Evolutionary conservation across 2,113 vertebrate species (phyloP).

Genomic region (Neodon shergylaensis): DNA sequence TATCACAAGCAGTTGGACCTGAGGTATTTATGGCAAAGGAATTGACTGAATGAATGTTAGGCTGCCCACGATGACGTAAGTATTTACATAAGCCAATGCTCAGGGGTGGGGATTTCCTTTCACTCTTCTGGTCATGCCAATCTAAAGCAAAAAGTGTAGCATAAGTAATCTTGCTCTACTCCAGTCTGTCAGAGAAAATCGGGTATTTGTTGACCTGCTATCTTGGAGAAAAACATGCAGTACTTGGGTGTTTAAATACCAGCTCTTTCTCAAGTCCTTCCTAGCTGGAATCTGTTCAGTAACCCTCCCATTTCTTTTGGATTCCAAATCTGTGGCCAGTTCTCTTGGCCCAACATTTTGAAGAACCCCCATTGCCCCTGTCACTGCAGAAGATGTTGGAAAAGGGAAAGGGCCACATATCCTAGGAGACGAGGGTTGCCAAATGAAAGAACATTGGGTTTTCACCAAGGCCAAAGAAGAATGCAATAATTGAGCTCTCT

Average conservation of each 20-base stretch:
- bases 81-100: conserved; percentile 26
- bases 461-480: conserved; percentile 36
- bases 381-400: conserved; percentile 65
- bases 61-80: too few relatives aligned
- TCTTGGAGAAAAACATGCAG: neutral
- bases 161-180: neutral
- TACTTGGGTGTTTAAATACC: conserved; percentile 1
- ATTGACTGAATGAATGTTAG: conserved; percentile 49
- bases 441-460: conserved; percentile 43
- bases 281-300: conserved; percentile 36
- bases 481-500: conserved; percentile 45
- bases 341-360: conserved; percentile 61
- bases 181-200: neutral
- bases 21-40: conserved; percentile 41
- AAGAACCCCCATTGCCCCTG: conserved; percentile 52
- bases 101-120: neutral
- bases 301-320: conserved; percentile 54
- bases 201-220: conserved; percentile 13
- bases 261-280: conserved; percentile 51
- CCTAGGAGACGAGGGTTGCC: conserved; percentile 61
- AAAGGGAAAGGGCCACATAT: conserved; percentile 60
- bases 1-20: neutral
- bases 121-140: conserved; percentile 51
- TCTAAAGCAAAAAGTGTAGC: conserved; percentile 26
- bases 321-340: conserved; percentile 59